These are phyloP conservation scores for Vespertilio murinus DNA, from an alignment of 2,797 vertebrate genomes.

Conservation along the genomic window DNA sequence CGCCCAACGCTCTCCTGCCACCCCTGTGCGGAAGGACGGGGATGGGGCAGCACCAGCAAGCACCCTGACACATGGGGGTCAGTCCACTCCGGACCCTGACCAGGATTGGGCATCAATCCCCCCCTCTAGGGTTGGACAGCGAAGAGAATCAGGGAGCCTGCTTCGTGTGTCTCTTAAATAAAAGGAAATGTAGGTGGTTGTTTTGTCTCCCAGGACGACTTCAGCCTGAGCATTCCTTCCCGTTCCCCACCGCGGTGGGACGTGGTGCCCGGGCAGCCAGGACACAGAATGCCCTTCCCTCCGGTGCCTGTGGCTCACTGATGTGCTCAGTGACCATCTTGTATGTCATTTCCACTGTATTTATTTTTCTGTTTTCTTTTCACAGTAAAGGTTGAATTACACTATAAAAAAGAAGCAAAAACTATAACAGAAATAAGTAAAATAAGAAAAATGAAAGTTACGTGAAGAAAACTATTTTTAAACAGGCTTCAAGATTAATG, in stretches of 20 bases:
- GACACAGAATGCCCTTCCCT: background rate
- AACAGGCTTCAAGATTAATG: background rate
- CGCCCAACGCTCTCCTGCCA: background rate
- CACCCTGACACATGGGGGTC: background rate
- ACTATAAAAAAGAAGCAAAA: background rate
- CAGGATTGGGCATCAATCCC: background rate
- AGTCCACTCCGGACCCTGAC: background rate
- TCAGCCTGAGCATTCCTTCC: background rate
- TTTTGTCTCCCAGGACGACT: background rate
- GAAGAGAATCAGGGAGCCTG: background rate
- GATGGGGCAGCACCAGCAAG: background rate
- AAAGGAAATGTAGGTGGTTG: background rate
- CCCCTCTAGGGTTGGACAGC: background rate
- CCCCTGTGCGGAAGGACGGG: background rate
- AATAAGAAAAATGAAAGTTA: background rate
- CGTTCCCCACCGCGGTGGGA: background rate
- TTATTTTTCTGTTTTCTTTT: slow-evolving; percentile 26
- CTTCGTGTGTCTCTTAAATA: background rate
- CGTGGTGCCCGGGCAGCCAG: background rate
- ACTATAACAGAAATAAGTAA: slow-evolving; percentile 7
- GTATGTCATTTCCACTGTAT: background rate
- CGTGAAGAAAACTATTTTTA: background rate
- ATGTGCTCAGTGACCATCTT: background rate
- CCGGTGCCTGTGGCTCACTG: background rate
- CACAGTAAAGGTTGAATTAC: slow-evolving; percentile 40